Percentiles rank a stretch among this genome's conserved stretches.
These are phyloP conservation scores for Biston betularia DNA, from an alignment of 2,888 invertebrate genomes.

Conservation along the genomic window DNA sequence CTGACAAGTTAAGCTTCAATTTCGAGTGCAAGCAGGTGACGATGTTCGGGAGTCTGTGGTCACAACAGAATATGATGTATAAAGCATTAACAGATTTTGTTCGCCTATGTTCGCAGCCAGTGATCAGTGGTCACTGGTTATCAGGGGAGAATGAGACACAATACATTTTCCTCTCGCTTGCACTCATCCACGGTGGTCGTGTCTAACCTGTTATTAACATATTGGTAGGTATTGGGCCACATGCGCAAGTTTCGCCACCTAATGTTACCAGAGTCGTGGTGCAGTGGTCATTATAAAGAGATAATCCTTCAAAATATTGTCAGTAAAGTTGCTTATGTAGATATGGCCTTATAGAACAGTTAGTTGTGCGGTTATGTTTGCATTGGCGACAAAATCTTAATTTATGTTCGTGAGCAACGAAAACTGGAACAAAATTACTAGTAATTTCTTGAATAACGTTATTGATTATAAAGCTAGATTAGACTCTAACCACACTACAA, in stretches of 20 bases:
- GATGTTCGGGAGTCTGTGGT: no score
- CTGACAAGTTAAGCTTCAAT: no score
- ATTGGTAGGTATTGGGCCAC: constrained; percentile 11
- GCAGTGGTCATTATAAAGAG: constrained; percentile 21
- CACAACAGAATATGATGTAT: no score
- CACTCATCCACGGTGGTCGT: no score
- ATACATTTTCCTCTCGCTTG: no score
- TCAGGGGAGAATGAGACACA: no score
- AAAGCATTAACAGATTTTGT: no score
- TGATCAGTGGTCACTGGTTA: no score
- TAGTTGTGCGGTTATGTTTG: constrained; percentile 36
- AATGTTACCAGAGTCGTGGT: constrained; percentile 8
- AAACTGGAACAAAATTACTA: constrained; percentile 39
- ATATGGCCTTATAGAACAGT: constrained; percentile 30
- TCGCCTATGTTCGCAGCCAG: no score
- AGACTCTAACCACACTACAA: constrained; percentile 5
- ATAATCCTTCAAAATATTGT: constrained; percentile 51
- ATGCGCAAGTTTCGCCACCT: constrained; percentile 9
- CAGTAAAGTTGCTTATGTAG: constrained; percentile 41
- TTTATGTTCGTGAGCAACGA: constrained; percentile 43
- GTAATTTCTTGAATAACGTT: constrained; percentile 24
- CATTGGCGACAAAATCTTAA: constrained; percentile 47
- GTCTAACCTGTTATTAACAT: constrained; percentile 7
- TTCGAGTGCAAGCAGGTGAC: no score
- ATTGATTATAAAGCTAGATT: constrained; percentile 19